phyloP scores from a whole-genome alignment of 2,888 invertebrate species.

The Lordiphosa fenestrarum region DNA sequence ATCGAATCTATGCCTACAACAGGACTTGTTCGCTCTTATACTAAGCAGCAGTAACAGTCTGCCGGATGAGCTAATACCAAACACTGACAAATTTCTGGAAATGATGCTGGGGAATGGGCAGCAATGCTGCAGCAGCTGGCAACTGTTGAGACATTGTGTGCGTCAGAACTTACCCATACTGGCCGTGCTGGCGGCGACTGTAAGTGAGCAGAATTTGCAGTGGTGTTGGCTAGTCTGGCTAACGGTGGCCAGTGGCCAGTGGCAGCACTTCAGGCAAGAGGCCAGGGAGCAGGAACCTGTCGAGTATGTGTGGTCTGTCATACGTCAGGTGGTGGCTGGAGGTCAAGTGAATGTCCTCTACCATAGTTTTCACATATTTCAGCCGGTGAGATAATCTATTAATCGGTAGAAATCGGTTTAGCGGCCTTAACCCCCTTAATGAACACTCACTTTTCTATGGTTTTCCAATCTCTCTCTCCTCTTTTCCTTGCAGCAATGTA shows the following conservation, averaged over 20 bases:
- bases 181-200: slow-evolving; percentile 74
- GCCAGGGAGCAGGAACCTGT: slow-evolving; percentile 46
- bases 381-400: slow-evolving; percentile 82
- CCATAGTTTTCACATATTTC: slow-evolving; percentile 86
- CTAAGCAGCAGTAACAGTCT: slow-evolving; percentile 72
- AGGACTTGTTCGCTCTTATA: slow-evolving; percentile 78
- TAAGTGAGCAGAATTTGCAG: slow-evolving; percentile 62
- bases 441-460: too few relatives aligned
- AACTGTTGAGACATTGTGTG: slow-evolving; percentile 71
- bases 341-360: slow-evolving; percentile 84
- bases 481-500: slow-evolving; percentile 83
- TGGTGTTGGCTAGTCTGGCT: slow-evolving; percentile 80
- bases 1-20: slow-evolving; percentile 47
- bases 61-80: slow-evolving; percentile 50
- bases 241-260: slow-evolving; percentile 72
- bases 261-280: slow-evolving; percentile 53
- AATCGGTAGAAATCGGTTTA: too few relatives aligned
- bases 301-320: slow-evolving; percentile 66
- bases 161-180: slow-evolving; percentile 73
- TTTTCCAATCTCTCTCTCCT: neutral
- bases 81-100: slow-evolving; percentile 61
- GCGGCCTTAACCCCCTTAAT: too few relatives aligned
- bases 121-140: slow-evolving; percentile 67
- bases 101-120: slow-evolving; percentile 58
- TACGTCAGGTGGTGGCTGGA: slow-evolving; percentile 79